phyloP scores from a whole-genome alignment of 2,888 invertebrate species.

The Muscina levida region DNA sequence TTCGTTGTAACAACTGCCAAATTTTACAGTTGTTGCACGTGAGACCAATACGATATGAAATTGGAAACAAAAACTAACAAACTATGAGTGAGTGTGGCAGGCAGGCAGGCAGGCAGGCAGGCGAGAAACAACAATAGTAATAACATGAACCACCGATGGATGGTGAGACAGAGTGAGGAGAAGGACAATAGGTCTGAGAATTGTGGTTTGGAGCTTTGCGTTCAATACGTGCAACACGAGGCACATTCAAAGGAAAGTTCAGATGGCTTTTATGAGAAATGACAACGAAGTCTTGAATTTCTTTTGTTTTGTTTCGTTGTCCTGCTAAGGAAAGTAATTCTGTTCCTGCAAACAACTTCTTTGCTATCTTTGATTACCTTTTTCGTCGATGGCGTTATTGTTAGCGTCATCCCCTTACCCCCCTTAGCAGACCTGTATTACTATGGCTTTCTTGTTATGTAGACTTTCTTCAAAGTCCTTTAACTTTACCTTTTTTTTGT shows the following conservation, averaged over 20 bases:
- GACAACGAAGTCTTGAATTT: slow-evolving; percentile 26
- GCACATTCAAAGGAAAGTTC: slow-evolving; percentile 18
- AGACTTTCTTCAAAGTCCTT: slow-evolving; percentile 39
- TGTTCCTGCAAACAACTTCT: slow-evolving; percentile 28
- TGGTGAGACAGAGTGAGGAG: slow-evolving; percentile 17
- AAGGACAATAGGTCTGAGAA: slow-evolving; percentile 36
- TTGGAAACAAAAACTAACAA: slow-evolving; percentile 48
- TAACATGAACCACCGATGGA: not conserved
- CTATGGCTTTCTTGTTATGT: slow-evolving; percentile 31
- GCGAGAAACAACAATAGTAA: not conserved
- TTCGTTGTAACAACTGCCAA: slow-evolving; percentile 65
- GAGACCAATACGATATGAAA: slow-evolving; percentile 63
- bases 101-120: slow-evolving; percentile 18
- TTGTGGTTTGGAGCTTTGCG: slow-evolving; percentile 33
- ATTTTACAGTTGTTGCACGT: slow-evolving; percentile 65
- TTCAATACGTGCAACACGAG: not conserved
- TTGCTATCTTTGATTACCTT: slow-evolving; percentile 32
- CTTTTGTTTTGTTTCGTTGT: slow-evolving; percentile 4
- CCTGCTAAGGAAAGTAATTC: not conserved
- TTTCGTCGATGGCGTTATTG: not conserved
- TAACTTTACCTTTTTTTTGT: slow-evolving; percentile 51
- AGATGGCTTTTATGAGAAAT: slow-evolving; percentile 50
- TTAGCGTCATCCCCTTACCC: slow-evolving; percentile 11
- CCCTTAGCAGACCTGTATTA: too few relatives aligned
- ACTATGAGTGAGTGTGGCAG: slow-evolving; percentile 25